Conservation (phyloP, 2,888 invertebrate species). For the Slavum lentiscoides region DNA sequence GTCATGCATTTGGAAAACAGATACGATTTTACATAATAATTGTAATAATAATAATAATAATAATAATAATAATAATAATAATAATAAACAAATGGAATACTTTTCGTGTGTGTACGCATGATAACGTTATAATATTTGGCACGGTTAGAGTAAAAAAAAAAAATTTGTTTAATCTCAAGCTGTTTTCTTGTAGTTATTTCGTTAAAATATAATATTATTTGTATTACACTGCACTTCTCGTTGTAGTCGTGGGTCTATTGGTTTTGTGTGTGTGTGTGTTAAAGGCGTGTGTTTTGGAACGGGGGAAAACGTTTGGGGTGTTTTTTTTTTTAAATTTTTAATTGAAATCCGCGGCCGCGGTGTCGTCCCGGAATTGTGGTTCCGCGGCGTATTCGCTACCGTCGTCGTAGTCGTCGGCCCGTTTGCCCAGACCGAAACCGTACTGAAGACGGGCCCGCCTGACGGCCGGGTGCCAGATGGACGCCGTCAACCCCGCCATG, state of each 20-base stretch:
- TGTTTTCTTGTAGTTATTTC: too few relatives aligned
- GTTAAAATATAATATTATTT: too few relatives aligned
- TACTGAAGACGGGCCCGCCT: slow-evolving; percentile 47
- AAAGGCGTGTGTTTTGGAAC: not conserved
- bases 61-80: slow-evolving; percentile 15
- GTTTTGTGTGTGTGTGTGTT: too few relatives aligned
- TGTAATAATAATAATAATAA: not conserved
- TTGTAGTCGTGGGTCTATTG: too few relatives aligned
- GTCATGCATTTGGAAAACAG: not conserved
- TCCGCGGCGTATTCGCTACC: not conserved
- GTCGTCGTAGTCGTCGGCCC: slow-evolving; percentile 40
- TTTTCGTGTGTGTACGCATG: not conserved
- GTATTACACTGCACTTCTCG: too few relatives aligned
- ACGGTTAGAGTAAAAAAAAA: slow-evolving; percentile 1
- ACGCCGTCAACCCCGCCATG: not conserved
- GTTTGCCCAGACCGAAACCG: slow-evolving; percentile 46
- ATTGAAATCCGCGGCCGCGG: not conserved
- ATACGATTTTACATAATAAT: not conserved
- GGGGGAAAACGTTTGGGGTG: too few relatives aligned
- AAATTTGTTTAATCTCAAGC: not conserved
- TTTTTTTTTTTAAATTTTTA: not conserved
- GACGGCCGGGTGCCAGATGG: slow-evolving; percentile 46
- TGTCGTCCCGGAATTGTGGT: not conserved
- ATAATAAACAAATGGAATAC: not conserved
- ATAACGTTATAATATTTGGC: not conserved